Base-by-base conservation (phyloP, 2,888 invertebrate genomes). In the Halictus ligatus region DNA sequence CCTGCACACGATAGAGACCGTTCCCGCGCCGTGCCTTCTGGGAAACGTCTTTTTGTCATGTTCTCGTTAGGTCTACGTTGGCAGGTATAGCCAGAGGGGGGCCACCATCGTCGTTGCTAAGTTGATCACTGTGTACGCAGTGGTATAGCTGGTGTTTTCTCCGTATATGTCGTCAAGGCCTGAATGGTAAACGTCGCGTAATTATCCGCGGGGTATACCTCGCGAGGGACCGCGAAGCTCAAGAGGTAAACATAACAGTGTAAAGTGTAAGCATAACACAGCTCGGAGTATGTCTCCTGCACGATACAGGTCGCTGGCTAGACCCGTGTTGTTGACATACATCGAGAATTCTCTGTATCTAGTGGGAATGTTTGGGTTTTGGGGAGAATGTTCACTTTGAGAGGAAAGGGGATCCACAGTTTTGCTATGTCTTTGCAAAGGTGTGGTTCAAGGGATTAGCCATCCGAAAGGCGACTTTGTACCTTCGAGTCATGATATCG, bases 1-100 rank as follows among this genome's bases (percentile, higher is more conserved):
- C 92, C 92, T 92, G 92, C 92, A 93, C 91, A 92, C 91, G 13
- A 93, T 90, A 90, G 90, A 90, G 90, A 82, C 86, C 86, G 88
- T 75, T 50, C 86, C 92, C 90, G 85, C 89, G 89, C 89, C 88
- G 89, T 85, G 87, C 79, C 89, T 84, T 83, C 84, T 80, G 78
- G 80, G 85, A 86, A 80, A 72, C 81, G 7, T 7, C 84, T 86
- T 83, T 83, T 72, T 85, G 80, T 88, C 86, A 84, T 87, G 88
- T 84, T 86, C 87, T 54, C 78, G 82, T 77, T 73, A 81, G 87
- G 76, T 87, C 81, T 60, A 67, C 77, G 80, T 78, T 82, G 81
- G 74, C 84, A 64, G 46, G 81, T 81, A 80, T 87, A 72, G 64
- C 76, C 84, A 21, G 13, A 21, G 87, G 79, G n/a, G 1, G 87